These are phyloP conservation scores for Sebastolobus alascanus DNA, from an alignment of 2,797 vertebrate genomes.

Conservation along the genomic window DNA sequence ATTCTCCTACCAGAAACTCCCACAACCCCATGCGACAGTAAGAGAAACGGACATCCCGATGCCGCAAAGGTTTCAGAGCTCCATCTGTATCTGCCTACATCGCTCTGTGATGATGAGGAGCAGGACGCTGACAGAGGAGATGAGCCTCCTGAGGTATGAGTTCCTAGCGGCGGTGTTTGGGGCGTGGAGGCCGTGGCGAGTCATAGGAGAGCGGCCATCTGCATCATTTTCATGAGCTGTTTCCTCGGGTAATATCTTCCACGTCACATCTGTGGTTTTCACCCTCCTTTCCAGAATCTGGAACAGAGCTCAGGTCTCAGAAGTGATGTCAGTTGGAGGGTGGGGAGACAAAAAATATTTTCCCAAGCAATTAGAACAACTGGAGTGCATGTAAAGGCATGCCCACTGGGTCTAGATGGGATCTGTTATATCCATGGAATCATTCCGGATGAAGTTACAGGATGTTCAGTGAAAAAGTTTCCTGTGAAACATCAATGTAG, in stretches of 20 bases:
- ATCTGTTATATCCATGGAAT: conserved; percentile 47
- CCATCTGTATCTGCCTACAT: conserved; percentile 75
- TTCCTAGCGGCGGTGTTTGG: not conserved
- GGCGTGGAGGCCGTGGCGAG: not conserved
- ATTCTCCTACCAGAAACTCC: conserved; percentile 39
- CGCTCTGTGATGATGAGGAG: conserved; percentile 56
- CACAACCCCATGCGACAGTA: not conserved
- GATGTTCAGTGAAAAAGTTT: conserved; percentile 23
- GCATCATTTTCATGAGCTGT: conserved; percentile 35
- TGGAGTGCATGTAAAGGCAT: conserved; percentile 47
- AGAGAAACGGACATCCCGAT: not conserved
- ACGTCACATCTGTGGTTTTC: conserved; percentile 59
- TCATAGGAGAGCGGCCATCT: conserved; percentile 43
- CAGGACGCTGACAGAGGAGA: conserved; percentile 10
- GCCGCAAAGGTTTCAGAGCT: conserved; percentile 46
- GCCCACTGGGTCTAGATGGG: conserved; percentile 31
- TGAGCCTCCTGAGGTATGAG: conserved; percentile 3
- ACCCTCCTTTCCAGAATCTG: conserved; percentile 53
- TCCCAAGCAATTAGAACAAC: conserved; percentile 64
- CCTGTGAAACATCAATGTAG: conserved; percentile 17
- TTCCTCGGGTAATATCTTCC: conserved; percentile 39
- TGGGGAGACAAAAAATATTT: conserved; percentile 64
- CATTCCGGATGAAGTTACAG: conserved; percentile 40
- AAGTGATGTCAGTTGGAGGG: conserved; percentile 68
- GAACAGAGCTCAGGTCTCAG: conserved; percentile 55